Conservation (phyloP, 2,797 vertebrate genomes). For the Poecilia picta region DNA sequence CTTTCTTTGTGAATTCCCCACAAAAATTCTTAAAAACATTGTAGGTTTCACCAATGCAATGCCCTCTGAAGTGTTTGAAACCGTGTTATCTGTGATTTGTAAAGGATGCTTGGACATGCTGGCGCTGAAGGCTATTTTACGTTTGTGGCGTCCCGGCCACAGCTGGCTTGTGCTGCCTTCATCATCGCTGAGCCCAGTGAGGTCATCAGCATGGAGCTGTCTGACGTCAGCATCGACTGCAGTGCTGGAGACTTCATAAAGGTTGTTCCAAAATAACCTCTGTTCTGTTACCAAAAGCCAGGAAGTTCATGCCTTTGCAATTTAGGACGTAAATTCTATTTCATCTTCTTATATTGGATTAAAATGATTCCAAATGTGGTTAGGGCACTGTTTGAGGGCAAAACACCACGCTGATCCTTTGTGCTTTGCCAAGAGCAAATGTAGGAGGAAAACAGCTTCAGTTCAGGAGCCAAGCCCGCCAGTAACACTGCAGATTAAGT, state of each 20-base stretch:
- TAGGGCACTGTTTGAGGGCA: slow-evolving; percentile 43
- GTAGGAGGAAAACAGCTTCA: slow-evolving; percentile 60
- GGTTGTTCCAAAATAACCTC: slow-evolving; percentile 74
- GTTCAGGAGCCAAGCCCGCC: slow-evolving; percentile 59
- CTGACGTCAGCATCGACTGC: slow-evolving; percentile 88
- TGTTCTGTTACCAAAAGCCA: not conserved
- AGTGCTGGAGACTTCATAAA: slow-evolving; percentile 89
- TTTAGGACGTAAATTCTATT: slow-evolving; percentile 32
- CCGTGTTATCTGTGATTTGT: slow-evolving; percentile 24
- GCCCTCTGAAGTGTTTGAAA: not conserved
- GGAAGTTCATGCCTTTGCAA: not conserved
- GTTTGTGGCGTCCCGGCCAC: slow-evolving; percentile 84
- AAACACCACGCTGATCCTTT: slow-evolving; percentile 43
- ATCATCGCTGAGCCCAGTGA: slow-evolving; percentile 89
- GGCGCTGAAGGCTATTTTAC: slow-evolving; percentile 89
- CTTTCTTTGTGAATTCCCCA: not conserved
- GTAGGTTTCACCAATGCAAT: not conserved
- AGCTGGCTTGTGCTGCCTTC: slow-evolving; percentile 89
- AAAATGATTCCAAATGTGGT: slow-evolving; percentile 47
- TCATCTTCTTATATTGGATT: slow-evolving; percentile 37
- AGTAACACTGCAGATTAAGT: slow-evolving; percentile 25
- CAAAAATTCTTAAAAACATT: not conserved
- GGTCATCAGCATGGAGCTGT: slow-evolving; percentile 85
- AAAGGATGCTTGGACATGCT: slow-evolving; percentile 94
- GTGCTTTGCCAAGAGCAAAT: slow-evolving; percentile 52